Evolutionary conservation across 2,888 invertebrate species (phyloP).

Genomic region (Bibio marci): DNA sequence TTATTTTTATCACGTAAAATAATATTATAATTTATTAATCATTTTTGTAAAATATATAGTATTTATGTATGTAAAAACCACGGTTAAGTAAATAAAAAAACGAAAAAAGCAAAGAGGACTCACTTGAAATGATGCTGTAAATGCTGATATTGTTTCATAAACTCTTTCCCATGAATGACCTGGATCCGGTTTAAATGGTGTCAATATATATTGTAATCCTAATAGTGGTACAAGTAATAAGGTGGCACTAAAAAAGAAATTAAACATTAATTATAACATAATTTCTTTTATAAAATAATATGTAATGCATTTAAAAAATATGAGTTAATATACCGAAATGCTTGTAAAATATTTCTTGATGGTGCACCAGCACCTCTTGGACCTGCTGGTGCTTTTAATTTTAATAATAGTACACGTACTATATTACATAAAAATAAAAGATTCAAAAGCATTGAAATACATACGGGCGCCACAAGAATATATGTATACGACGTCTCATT

Average conservation of each 20-base stretch:
- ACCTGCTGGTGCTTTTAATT: slow-evolving; percentile 51
- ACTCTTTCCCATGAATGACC: slow-evolving; percentile 54
- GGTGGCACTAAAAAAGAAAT: slow-evolving; percentile 46
- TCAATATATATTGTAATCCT: slow-evolving; percentile 78
- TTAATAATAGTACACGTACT: slow-evolving; percentile 67
- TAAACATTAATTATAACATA: too few species aligned
- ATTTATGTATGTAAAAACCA: too few species aligned
- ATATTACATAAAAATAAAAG: slow-evolving; percentile 78
- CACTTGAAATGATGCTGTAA: slow-evolving; percentile 78
- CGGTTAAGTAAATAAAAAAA: too few species aligned
- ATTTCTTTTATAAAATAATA: slow-evolving; percentile 2
- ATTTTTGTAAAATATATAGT: too few species aligned
- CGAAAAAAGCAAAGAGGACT: too few species aligned
- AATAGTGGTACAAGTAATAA: slow-evolving; percentile 78
- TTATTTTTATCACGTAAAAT: too few species aligned
- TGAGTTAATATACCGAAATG: slow-evolving; percentile 39
- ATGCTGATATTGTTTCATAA: slow-evolving; percentile 72
- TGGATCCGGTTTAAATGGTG: slow-evolving; percentile 61
- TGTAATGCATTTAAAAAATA: not conserved
- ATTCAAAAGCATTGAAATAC: slow-evolving; percentile 63
- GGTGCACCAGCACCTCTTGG: slow-evolving; percentile 42
- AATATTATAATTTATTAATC: too few species aligned
- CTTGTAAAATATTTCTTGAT: slow-evolving; percentile 57
- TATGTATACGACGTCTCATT: slow-evolving; percentile 51
- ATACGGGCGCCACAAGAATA: slow-evolving; percentile 62